Conservation (phyloP, 1,140 invertebrate genomes). For the Nymphalis io region DNA sequence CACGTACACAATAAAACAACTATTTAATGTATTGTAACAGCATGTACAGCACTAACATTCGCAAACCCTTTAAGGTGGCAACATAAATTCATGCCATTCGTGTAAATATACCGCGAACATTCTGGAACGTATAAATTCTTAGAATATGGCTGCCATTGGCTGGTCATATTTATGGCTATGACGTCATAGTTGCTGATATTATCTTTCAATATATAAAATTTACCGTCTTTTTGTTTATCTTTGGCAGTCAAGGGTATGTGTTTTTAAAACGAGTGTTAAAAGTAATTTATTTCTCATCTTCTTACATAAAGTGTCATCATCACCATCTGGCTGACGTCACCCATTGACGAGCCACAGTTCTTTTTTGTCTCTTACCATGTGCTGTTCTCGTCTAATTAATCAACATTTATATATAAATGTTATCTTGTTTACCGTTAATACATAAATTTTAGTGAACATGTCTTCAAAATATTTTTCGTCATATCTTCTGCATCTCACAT, state of each 20-base stretch:
- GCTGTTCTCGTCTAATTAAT: too few relatives aligned
- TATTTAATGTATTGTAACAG: background rate
- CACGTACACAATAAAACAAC: background rate
- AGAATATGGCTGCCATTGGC: constrained; percentile 33
- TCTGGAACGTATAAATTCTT: constrained; percentile 27
- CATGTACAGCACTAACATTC: constrained; percentile 10
- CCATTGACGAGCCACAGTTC: too few relatives aligned
- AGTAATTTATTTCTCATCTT: background rate
- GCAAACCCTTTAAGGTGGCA: constrained; percentile 6
- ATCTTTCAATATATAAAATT: constrained; percentile 25
- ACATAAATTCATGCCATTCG: constrained; percentile 12
- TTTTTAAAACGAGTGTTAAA: background rate
- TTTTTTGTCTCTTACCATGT: too few relatives aligned
- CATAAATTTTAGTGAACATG: too few relatives aligned
- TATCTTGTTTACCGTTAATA: too few relatives aligned
- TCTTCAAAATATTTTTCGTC: too few relatives aligned
- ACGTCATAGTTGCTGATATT: constrained; percentile 18
- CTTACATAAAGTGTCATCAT: too few relatives aligned
- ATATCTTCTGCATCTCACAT: too few relatives aligned
- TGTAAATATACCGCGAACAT: constrained; percentile 22
- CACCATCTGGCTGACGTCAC: too few relatives aligned
- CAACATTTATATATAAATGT: too few relatives aligned
- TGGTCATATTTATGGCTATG: constrained; percentile 25
- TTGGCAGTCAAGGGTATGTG: background rate
- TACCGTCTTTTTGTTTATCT: constrained; percentile 25